These are phyloP conservation scores for Labrus mixtus DNA, from an alignment of 2,113 vertebrate species.

Conservation along the genomic window DNA sequence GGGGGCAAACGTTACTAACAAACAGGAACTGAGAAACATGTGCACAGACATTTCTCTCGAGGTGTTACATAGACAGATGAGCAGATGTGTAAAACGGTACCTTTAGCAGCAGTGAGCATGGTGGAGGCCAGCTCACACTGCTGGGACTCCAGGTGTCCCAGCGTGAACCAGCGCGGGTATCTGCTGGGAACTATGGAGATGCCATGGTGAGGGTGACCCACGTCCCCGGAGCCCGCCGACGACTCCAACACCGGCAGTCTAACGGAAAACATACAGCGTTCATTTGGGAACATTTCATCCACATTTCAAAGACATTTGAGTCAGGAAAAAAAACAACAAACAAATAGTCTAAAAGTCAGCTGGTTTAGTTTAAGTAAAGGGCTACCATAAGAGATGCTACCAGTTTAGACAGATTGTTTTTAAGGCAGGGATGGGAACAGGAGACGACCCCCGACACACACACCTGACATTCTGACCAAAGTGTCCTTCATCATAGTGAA, in stretches of 20 bases:
- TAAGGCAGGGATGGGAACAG: too few species aligned
- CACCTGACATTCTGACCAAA: too few species aligned
- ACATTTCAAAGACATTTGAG: too few species aligned
- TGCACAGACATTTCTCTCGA: neutral
- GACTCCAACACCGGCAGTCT: slow-evolving; percentile 97
- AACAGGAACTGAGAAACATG: neutral
- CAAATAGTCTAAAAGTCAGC: too few species aligned
- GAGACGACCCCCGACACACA: too few species aligned
- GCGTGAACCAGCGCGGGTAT: slow-evolving; percentile 98
- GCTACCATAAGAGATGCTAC: too few species aligned
- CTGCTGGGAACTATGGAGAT: slow-evolving; percentile 96
- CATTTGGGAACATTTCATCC: too few species aligned
- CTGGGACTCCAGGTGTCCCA: slow-evolving; percentile 98
- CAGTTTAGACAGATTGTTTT: too few species aligned
- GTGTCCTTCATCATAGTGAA: too few species aligned
- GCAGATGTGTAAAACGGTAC: slow-evolving; percentile 25
- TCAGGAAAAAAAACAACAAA: too few species aligned
- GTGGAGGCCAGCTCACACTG: slow-evolving; percentile 98
- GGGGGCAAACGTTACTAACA: neutral
- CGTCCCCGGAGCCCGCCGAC: slow-evolving; percentile 88
- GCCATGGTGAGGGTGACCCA: slow-evolving; percentile 94
- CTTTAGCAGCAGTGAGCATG: slow-evolving; percentile 93
- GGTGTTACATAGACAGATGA: accelerated
- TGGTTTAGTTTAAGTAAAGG: too few species aligned
- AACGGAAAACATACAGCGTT: neutral